These are phyloP conservation scores for Neomorphus geoffroyi DNA, from an alignment of 2,797 vertebrate genomes.

Conservation along the genomic window DNA sequence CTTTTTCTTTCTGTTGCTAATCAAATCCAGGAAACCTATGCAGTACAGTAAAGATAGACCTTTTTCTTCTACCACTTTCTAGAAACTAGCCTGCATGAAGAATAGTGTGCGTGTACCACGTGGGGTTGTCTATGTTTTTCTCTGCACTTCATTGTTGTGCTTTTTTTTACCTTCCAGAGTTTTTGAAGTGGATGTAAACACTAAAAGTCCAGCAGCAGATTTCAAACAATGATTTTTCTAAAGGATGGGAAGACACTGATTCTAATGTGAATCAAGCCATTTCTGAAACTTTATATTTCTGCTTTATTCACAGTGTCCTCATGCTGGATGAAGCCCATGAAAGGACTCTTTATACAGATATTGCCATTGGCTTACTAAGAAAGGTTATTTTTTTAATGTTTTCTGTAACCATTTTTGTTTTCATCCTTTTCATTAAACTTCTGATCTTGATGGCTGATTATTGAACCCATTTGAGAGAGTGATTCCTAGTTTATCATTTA, in stretches of 20 bases:
- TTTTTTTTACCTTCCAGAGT: not conserved
- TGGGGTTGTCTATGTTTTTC: not conserved
- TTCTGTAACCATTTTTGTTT: not conserved
- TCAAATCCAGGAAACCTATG: not conserved
- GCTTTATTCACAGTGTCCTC: slow-evolving; percentile 82
- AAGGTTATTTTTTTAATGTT: slow-evolving; percentile 81
- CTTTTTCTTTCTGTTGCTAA: not conserved
- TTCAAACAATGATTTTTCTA: not conserved
- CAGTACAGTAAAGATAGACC: not conserved
- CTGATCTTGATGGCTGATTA: not conserved
- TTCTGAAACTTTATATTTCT: not conserved
- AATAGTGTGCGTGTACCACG: rapidly evolving
- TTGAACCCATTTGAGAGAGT: not conserved
- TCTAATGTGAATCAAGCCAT: not conserved
- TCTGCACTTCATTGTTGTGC: not conserved
- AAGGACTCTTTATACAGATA: slow-evolving; percentile 96
- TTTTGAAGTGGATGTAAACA: not conserved
- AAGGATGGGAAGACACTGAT: not conserved
- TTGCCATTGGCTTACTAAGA: slow-evolving; percentile 95
- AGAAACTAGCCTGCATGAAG: not conserved
- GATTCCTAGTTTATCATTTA: not conserved
- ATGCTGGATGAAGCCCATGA: slow-evolving; percentile 98
- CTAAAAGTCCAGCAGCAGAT: not conserved
- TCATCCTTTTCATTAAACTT: not conserved
- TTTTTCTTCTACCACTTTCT: not conserved